Evolutionary conservation across 2,888 invertebrate genomes (phyloP), one percentile per base, ranked within the genome.

Genomic region (Celastrina argiolus): DNA sequence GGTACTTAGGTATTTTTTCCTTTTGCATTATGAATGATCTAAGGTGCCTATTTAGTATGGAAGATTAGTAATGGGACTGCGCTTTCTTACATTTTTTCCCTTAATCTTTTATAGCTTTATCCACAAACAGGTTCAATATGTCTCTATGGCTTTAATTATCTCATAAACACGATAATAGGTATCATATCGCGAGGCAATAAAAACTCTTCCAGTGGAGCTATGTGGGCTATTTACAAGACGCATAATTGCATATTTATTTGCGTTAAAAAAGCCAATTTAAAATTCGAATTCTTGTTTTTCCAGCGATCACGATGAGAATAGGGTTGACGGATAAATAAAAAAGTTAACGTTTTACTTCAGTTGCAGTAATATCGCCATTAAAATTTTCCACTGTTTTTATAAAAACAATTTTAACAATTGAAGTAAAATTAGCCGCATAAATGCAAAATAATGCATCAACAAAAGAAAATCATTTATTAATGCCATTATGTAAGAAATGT

Each of bases 211-310:
- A 65, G 28, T 58, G 34, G 28, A 58, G 42, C 28, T 41, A 65
- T 65, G 58, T 28, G 65, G 42, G 41, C 26, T 42, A 58, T 65
- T 58, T 65, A 18, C 56, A 28, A 65, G 28, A 65, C 58, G 28
- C 65, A 65, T 65, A 65, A 65, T 65, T 58, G 58, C 65, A 65
- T 65, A 58, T 58, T 56, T 58, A 36, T 56, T 65, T 65, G 65
- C 41, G 31, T 31, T 65, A 65, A 69, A 66, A 69, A 69, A 69
- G 64, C 58, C 63, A 42, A 77, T 77, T 78, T 78, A 73, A 80
- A 73, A 80, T 79, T 79, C 74, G 75, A 78, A 80, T 77, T 76
- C 69, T 74, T 72, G 73, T 74, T 72, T 73, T 75, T 74, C 73
- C 75, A 77, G 69, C 70, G 76, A 75, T 76, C 77, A 75, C 73